Base-by-base conservation (phyloP, 2,113 vertebrate species). In the Columba livia region DNA sequence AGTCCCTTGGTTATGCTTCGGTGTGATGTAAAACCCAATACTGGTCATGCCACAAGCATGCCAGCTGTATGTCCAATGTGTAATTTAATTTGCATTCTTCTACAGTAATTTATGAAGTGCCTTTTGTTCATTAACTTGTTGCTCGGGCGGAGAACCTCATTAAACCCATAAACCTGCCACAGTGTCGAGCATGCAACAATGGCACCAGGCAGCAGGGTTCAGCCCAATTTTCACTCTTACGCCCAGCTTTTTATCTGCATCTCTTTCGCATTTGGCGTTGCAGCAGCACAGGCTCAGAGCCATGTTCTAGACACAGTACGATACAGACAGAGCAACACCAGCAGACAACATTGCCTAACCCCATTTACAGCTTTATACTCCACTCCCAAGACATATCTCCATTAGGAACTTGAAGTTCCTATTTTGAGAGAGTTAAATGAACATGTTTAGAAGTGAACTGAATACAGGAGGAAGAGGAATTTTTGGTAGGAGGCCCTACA, bases 101-200 rank as follows among this genome's bases (percentile, higher is more conserved):
- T 31, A 7, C 1, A 73, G n/a, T 12, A 0, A 83, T 89, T 89
- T 90, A 70, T 74, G 29, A 80, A 86, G 58, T 32, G 11, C 38
- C 70, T 82, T 93, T 82, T 65, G 73, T 87, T 83, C 29, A 21
- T 72, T 21, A 79, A 84, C 82, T 57, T 88, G 82, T 85, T 93
- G 82, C 88, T 89, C 56, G 89, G 79, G 47, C 56, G 0, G 4
- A 80, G 79, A 66, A 92, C 38, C n/a, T 96, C 90, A 42, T 84
- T 79, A 86, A 87, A 72, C 29, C 50, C 40, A 57, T 54, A 78
- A 87, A 94, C 50, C 62, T 88, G 79, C 73, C 0, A 6, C 67
- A 58, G 57, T 4, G 26, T 78, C 62, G 69, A 57, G 50, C 23
- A 34, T 2, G 6, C 58, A 82, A 24, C 61, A 73, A 48, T 24